Evolutionary conservation across 2,797 vertebrate genomes (phyloP).

Genomic region (Lacerta viridis): DNA sequence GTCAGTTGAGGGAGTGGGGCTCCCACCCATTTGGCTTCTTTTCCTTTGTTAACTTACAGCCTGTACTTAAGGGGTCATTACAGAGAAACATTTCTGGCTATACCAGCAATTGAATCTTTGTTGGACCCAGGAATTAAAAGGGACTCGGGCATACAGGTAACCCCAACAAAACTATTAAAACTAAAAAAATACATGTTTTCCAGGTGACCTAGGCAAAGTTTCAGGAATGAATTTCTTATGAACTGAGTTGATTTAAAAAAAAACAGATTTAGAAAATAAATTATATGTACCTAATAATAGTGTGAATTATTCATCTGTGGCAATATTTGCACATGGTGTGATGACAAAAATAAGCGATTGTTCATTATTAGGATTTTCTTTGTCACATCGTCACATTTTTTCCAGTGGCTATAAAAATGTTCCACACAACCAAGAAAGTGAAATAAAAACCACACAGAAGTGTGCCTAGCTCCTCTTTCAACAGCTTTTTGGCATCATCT

Average conservation of each 20-base stretch:
- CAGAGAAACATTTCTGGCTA: too few species aligned
- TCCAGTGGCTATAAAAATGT: slow-evolving; percentile 30
- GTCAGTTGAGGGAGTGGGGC: too few species aligned
- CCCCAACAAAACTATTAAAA: neutral
- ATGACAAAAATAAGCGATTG: neutral
- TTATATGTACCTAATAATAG: neutral
- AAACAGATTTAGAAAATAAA: neutral
- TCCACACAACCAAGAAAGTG: neutral
- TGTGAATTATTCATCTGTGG: neutral
- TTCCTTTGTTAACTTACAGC: too few species aligned
- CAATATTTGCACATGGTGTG: neutral
- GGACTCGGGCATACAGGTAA: too few species aligned
- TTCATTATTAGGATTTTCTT: neutral
- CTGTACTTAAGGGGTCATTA: too few species aligned
- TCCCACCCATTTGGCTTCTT: too few species aligned
- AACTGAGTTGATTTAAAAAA: neutral
- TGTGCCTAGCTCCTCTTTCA: neutral
- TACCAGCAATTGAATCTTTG: too few species aligned
- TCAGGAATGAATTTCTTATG: neutral
- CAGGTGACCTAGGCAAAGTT: neutral
- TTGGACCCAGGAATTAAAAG: too few species aligned
- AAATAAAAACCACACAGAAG: neutral
- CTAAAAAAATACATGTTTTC: neutral
- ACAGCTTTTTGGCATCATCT: slow-evolving; percentile 42
- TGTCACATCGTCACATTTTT: slow-evolving; percentile 21